Evolutionary conservation across 2,113 vertebrate species (phyloP).

Genomic region (Miniopterus natalensis): DNA sequence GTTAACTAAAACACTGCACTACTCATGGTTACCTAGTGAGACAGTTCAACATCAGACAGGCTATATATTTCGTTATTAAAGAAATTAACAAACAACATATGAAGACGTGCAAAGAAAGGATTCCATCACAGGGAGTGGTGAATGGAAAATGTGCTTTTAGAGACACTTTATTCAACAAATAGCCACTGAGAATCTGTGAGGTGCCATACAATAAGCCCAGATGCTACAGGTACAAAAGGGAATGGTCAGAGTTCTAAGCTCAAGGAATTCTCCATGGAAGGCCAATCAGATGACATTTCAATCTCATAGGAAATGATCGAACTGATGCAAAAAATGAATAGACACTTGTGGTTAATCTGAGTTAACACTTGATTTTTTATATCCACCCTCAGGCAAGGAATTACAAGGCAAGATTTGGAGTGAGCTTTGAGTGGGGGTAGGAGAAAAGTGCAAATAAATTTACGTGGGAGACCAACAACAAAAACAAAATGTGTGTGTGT

Average conservation of each 20-base stretch:
- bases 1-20: not conserved
- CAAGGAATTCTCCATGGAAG: not conserved
- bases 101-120: not conserved
- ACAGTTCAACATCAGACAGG: not conserved
- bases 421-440: not conserved
- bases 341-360: not conserved
- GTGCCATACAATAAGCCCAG: not conserved
- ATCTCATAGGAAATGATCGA: not conserved
- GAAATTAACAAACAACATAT: not conserved
- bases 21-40: not conserved
- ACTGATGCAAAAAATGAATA: not conserved
- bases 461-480: not conserved
- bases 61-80: not conserved
- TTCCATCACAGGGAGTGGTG: not conserved
- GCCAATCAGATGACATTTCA: not conserved
- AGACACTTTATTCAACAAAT: not conserved
- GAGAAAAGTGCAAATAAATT: not conserved
- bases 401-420: not conserved
- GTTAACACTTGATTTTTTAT: not conserved
- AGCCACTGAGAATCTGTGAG: not conserved
- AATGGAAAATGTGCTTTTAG: not conserved
- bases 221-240: not conserved
- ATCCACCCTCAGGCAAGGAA: not conserved
- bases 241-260: not conserved
- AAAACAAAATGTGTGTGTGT: not conserved